phyloP scores from a whole-genome alignment of 1,140 invertebrate species.

The Himalopsyche phryganea region DNA sequence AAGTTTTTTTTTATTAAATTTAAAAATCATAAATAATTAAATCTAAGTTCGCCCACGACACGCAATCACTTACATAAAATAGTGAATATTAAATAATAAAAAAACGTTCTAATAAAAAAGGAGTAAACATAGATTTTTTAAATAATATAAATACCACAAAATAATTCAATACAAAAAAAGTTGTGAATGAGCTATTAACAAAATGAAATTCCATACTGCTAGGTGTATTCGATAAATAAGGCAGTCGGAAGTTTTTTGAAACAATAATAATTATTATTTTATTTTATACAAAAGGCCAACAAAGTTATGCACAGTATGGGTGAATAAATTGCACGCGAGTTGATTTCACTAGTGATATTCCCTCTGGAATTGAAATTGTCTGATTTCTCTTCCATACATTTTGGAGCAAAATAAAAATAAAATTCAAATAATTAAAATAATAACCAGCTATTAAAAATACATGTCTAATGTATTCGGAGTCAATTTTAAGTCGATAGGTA shows the following conservation, averaged over 20 bases:
- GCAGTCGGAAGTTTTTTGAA: no score
- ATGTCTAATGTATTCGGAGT: no score
- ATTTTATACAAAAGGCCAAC: no score
- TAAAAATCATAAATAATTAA: constrained; percentile 28
- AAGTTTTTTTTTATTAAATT: constrained; percentile 6
- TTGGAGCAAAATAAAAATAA: no score
- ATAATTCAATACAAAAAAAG: constrained; percentile 12
- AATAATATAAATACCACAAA: constrained; percentile 29
- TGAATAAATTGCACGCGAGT: constrained; percentile 3
- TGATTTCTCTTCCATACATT: no score
- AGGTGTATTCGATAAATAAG: no score
- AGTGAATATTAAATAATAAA: constrained; percentile 22
- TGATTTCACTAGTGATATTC: constrained; percentile 8
- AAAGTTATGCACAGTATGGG: no score
- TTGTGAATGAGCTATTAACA: constrained; percentile 20
- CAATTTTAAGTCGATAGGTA: no score
- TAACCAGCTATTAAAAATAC: no score
- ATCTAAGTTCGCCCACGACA: constrained; percentile 15
- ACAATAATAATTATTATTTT: no score
- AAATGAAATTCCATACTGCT: constrained; percentile 7
- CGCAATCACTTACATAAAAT: constrained; percentile 12
- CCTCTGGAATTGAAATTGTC: no score
- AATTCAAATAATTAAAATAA: no score
- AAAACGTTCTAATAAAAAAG: constrained; percentile 2
- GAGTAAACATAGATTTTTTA: constrained; percentile 13